Percentiles rank a stretch among this genome's conserved stretches.
These are phyloP conservation scores for Apamea monoglypha DNA, from an alignment of 2,888 invertebrate genomes.

Conservation along the genomic window DNA sequence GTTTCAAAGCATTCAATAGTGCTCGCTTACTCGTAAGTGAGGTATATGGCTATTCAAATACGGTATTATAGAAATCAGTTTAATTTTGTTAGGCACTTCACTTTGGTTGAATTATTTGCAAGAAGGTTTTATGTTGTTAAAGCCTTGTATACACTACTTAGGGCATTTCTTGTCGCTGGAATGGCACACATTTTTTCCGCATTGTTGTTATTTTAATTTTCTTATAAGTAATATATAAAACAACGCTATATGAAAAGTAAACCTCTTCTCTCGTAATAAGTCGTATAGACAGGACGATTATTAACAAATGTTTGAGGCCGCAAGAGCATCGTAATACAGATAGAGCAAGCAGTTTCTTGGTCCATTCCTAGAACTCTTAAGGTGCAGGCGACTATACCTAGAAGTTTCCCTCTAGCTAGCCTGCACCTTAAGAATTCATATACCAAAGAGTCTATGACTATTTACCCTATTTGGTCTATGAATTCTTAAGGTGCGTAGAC, in stretches of 20 bases:
- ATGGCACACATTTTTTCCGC: not conserved
- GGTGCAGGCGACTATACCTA: not conserved
- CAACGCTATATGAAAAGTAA: not conserved
- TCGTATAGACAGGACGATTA: not conserved
- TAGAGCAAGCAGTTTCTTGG: not conserved
- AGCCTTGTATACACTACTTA: constrained; percentile 9
- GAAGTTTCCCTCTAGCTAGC: not conserved
- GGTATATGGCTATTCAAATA: constrained; percentile 25
- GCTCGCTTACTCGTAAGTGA: constrained; percentile 15
- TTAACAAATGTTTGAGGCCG: not conserved
- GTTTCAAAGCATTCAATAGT: constrained; percentile 45
- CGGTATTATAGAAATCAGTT: not conserved
- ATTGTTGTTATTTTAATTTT: not conserved
- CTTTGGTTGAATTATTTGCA: constrained; percentile 36
- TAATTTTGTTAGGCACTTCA: constrained; percentile 25
- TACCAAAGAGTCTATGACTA: constrained; percentile 10
- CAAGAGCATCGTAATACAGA: not conserved
- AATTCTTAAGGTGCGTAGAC: no score
- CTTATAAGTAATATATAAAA: not conserved
- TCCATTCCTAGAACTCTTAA: not conserved
- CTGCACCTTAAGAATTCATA: not conserved
- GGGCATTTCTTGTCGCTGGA: constrained; percentile 15
- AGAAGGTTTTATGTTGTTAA: constrained; percentile 11
- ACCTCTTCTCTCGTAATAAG: not conserved
- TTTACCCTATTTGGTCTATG: not conserved